phyloP scores from a whole-genome alignment of 2,113 vertebrate genomes.

The Paramormyrops kingsleyae region DNA sequence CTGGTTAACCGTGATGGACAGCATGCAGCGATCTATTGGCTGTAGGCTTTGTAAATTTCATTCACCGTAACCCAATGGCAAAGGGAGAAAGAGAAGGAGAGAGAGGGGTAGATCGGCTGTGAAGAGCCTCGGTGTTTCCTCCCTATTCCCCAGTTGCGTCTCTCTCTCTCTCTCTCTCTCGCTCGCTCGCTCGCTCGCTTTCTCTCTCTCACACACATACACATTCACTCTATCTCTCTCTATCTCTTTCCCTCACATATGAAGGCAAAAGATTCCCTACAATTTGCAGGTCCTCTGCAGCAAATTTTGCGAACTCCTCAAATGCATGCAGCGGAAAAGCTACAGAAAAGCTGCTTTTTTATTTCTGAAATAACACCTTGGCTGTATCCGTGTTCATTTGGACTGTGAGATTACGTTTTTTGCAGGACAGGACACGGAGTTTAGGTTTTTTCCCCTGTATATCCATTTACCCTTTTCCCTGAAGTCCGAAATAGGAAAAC shows the following conservation, averaged over 20 bases:
- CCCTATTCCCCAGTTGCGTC: constrained; percentile 61
- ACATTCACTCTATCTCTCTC: constrained; percentile 19
- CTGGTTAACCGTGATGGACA: constrained; percentile 68
- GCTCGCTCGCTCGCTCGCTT: constrained; percentile 26
- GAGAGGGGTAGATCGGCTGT: constrained; percentile 45
- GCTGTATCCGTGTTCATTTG: constrained; percentile 51
- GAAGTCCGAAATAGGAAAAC: constrained; percentile 33
- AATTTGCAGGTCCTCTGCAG: constrained; percentile 50
- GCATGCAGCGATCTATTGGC: constrained; percentile 77
- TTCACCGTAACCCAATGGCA: constrained; percentile 79
- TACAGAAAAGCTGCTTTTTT: constrained; percentile 34
- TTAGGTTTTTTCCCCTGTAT: constrained; percentile 29
- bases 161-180: constrained; percentile 37
- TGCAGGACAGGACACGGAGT: constrained; percentile 28
- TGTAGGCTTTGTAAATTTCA: constrained; percentile 78
- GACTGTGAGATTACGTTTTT: constrained; percentile 47
- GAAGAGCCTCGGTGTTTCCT: constrained; percentile 61
- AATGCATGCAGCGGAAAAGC: constrained; percentile 34
- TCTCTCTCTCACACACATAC: constrained; percentile 1
- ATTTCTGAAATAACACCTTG: constrained; percentile 30
- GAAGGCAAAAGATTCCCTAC: constrained; percentile 53
- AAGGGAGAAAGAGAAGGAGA: constrained; percentile 44
- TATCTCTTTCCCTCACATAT: constrained; percentile 32
- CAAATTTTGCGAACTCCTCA: constrained; percentile 56
- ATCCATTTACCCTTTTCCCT: constrained; percentile 25